Conservation (phyloP, 35 echinoderm and acorn worm species). For the Lytechinus pictus region DNA sequence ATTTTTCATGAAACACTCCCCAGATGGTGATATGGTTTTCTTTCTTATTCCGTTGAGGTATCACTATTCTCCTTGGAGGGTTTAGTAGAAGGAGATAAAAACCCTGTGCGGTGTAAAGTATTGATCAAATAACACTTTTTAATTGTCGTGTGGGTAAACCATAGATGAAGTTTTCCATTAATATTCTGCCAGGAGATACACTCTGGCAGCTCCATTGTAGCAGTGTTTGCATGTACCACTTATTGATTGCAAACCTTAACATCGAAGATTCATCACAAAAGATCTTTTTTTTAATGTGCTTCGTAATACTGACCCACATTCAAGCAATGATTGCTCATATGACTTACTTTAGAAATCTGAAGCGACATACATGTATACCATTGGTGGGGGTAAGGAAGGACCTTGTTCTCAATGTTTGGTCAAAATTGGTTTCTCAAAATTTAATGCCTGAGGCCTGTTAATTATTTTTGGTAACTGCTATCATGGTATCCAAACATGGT, state of each 20-base stretch:
- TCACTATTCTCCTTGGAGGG: background rate
- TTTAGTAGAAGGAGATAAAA: background rate
- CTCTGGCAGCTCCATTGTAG: background rate
- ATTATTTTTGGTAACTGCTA: no score
- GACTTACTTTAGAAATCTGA: background rate
- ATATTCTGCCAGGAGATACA: background rate
- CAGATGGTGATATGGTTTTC: background rate
- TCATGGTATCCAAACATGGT: no score
- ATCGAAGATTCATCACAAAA: background rate
- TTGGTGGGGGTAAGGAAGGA: no score
- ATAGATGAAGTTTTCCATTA: background rate
- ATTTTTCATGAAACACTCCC: no score
- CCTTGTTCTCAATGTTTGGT: no score
- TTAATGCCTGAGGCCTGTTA: no score
- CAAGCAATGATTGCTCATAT: background rate
- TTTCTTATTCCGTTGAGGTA: background rate
- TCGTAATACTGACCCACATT: background rate
- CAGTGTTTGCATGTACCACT: background rate
- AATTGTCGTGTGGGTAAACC: background rate
- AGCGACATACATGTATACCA: background rate
- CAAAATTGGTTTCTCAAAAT: no score
- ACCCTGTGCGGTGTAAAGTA: background rate
- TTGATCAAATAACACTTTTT: constrained; percentile 5
- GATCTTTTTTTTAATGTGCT: background rate
- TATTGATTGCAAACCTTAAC: background rate